Conservation (phyloP, 1,140 invertebrate species). For the Cecropterus lyciades region DNA sequence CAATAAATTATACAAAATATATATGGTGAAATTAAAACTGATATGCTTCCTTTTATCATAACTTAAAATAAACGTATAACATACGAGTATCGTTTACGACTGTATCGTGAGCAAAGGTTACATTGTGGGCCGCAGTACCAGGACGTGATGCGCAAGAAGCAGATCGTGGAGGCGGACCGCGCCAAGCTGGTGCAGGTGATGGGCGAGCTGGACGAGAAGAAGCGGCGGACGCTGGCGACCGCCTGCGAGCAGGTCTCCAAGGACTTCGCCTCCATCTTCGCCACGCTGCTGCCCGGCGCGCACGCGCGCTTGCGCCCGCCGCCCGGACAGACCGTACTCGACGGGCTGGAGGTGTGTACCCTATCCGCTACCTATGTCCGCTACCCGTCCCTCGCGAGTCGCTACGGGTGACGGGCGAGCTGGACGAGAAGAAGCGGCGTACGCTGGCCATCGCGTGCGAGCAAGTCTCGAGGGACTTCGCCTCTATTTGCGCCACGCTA, state of each 20-base stretch:
- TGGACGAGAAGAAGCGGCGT: slow-evolving; percentile 95
- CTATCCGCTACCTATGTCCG: too few relatives aligned
- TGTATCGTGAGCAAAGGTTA: too few relatives aligned
- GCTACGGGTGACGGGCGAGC: slow-evolving; percentile 91
- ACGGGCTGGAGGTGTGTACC: slow-evolving; percentile 97
- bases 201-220: slow-evolving; percentile 94
- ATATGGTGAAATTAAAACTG: too few relatives aligned
- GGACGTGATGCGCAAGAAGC: slow-evolving; percentile 91
- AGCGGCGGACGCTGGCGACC: slow-evolving; percentile 90
- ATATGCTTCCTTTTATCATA: too few relatives aligned
- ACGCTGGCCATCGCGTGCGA: slow-evolving; percentile 92
- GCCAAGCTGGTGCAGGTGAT: slow-evolving; percentile 93
- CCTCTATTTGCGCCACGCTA: slow-evolving; percentile 97
- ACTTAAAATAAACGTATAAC: too few relatives aligned
- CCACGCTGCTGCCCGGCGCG: slow-evolving; percentile 94
- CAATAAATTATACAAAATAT: too few relatives aligned
- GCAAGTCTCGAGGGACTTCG: slow-evolving; percentile 96
- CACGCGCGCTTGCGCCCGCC: slow-evolving; percentile 93
- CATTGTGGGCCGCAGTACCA: slow-evolving; percentile 83
- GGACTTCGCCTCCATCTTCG: slow-evolving; percentile 99
- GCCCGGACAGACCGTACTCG: slow-evolving; percentile 89
- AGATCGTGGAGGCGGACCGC: slow-evolving; percentile 94
- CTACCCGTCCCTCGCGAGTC: too few relatives aligned
- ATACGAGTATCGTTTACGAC: too few relatives aligned
- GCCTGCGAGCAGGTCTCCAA: slow-evolving; percentile 94